These are phyloP conservation scores for Stichodactyla mertensii DNA, from an alignment of 64 coral and sea anemone species.

Conservation along the genomic window DNA sequence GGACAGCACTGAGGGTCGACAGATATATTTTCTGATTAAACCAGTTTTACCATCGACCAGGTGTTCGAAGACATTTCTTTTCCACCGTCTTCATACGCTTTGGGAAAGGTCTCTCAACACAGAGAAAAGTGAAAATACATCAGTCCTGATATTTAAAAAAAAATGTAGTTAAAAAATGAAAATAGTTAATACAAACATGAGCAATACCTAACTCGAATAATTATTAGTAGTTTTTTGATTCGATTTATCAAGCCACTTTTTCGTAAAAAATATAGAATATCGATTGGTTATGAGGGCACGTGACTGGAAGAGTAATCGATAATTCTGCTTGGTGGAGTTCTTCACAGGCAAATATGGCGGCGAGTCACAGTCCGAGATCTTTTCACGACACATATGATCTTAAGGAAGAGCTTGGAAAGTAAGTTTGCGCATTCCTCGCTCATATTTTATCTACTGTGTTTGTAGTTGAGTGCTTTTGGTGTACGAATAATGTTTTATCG, in stretches of 20 bases:
- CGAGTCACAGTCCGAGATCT: slow-evolving; percentile 37
- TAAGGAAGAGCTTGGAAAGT: slow-evolving; percentile 97
- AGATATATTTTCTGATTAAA: slow-evolving; percentile 20
- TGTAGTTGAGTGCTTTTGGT: slow-evolving; percentile 18
- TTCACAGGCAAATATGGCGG: slow-evolving; percentile 71
- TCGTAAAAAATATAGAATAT: slow-evolving; percentile 3
- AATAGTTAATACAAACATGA: not conserved
- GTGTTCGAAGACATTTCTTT: not conserved
- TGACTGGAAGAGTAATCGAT: slow-evolving; percentile 26
- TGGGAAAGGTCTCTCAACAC: not conserved
- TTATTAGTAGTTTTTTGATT: slow-evolving; percentile 4
- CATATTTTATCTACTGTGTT: not conserved
- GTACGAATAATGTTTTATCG: slow-evolving; percentile 27
- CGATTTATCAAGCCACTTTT: not conserved
- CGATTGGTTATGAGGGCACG: slow-evolving; percentile 33
- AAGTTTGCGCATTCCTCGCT: slow-evolving; percentile 28
- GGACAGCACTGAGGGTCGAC: not conserved
- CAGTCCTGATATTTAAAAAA: not conserved
- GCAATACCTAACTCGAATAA: not conserved
- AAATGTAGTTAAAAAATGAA: not conserved
- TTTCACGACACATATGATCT: slow-evolving; percentile 95
- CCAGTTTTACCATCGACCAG: slow-evolving; percentile 1
- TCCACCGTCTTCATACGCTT: not conserved
- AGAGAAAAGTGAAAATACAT: not conserved
- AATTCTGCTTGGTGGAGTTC: slow-evolving; percentile 9